Evolutionary conservation across 2,113 vertebrate species (phyloP), one percentile per base, ranked within the genome.

Genomic region (Oncorhynchus kisutch): DNA sequence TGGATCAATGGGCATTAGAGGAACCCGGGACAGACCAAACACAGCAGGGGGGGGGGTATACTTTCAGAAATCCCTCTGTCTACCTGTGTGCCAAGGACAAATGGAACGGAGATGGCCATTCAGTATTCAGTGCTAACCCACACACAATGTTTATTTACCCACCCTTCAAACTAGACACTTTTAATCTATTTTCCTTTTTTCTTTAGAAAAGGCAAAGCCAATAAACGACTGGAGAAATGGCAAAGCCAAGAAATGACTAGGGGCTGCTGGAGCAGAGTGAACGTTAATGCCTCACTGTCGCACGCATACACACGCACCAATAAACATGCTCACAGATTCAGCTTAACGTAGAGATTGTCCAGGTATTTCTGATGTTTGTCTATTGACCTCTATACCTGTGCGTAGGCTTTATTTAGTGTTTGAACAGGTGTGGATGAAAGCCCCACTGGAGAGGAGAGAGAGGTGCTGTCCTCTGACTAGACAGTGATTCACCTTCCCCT

Each of bases 401-500:
- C 77, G 9, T 16, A 74, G 22, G 87, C 70, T 48, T 80, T 74
- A 60, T 78, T 73, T 67, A 1, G 59, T 93, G 88, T 93, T 93
- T 92, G 85, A 83, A 89, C 91, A 92, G 91, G 90, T 93, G 93
- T 83, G 73, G 85, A 91, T 91, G 85, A 91, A 91, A 91, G 86
- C 79, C 84, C 82, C 85, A 78, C 89, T 89, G 86, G 86, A 86
- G 81, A 85, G 80, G 87, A 86, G 80, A 85, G 80, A 74, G 74
- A 68, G 80, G 34, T 78, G 71, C 80, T 51, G 34, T 74, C 49
- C 77, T 82, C 39, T 77, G 84, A 83, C 85, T 83, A 80, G 76
- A 81, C 79, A 34, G 76, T 90, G 90, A 91, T 79, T 90, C 91
- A 89, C 84, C 82, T 72, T 48, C 8, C 75, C 80, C 3, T 74